Evolutionary conservation across 2,888 invertebrate genomes (phyloP).

Genomic region (Amblyteles armatorius): DNA sequence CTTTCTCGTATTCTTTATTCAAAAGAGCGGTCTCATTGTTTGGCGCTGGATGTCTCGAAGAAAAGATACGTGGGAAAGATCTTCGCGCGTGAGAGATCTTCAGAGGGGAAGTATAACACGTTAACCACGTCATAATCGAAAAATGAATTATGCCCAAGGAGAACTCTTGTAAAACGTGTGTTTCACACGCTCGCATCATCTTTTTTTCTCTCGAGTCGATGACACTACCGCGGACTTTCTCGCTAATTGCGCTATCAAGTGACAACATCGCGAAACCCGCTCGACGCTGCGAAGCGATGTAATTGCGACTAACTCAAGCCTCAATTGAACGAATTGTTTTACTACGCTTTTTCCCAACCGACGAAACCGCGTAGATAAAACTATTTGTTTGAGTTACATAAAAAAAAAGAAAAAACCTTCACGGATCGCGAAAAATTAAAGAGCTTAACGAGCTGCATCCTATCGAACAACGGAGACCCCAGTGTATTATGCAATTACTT

Average conservation of each 20-base stretch:
- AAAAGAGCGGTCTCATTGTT: conserved; percentile 19
- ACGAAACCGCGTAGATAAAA: conserved; percentile 52
- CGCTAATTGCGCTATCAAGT: conserved; percentile 79
- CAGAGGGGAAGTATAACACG: conserved; percentile 11
- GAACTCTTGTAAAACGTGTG: conserved; percentile 62
- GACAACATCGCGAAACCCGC: conserved; percentile 72
- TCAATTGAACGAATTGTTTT: conserved; percentile 76
- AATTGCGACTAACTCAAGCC: conserved; percentile 75
- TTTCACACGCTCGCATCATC: conserved; percentile 75
- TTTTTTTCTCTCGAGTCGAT: conserved; percentile 43
- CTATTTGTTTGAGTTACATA: conserved; percentile 10
- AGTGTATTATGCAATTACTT: neutral
- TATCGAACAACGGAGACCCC: neutral
- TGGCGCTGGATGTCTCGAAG: conserved; percentile 6
- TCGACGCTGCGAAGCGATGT: conserved; percentile 67
- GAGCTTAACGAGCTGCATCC: conserved; percentile 51
- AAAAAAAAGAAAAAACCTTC: conserved; percentile 18
- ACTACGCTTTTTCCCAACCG: conserved; percentile 43
- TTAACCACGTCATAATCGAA: conserved; percentile 28
- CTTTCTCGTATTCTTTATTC: conserved; percentile 5
- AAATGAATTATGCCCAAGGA: conserved; percentile 21
- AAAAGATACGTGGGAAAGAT: conserved; percentile 34
- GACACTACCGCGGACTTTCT: conserved; percentile 69
- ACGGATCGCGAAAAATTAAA: conserved; percentile 17
- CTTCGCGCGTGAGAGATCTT: conserved; percentile 7